phyloP scores from a whole-genome alignment of 2,888 invertebrate species.

The Theodoxus fluviatilis region DNA sequence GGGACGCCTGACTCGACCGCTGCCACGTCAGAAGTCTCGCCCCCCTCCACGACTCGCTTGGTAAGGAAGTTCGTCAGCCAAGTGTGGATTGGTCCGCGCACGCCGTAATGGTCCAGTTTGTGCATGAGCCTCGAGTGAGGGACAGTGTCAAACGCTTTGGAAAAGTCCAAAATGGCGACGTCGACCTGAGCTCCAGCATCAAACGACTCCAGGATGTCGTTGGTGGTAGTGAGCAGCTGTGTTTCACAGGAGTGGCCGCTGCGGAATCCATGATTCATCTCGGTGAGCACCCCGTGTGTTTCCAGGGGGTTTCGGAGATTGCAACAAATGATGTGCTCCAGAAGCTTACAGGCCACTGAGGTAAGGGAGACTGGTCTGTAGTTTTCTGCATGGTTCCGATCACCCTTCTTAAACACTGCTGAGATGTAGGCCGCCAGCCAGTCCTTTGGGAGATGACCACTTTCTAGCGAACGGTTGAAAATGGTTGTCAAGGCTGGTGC shows the following conservation, averaged over 20 bases:
- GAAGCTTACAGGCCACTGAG: conserved; percentile 30
- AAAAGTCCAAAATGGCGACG: not conserved
- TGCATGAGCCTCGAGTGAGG: conserved; percentile 2
- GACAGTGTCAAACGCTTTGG: conserved; percentile 9
- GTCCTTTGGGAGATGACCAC: conserved; percentile 25
- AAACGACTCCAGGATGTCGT: not conserved
- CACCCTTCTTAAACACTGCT: conserved; percentile 33
- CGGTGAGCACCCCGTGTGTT: conserved; percentile 30
- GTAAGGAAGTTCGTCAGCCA: conserved; percentile 13
- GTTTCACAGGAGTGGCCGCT: conserved; percentile 30
- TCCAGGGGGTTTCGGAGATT: conserved; percentile 32
- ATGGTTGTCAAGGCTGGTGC: conserved; percentile 21
- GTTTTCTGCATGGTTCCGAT: conserved; percentile 29
- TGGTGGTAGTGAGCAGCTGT: conserved; percentile 25
- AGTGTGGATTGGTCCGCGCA: not conserved
- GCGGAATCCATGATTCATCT: conserved; percentile 32
- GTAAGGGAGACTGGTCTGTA: conserved; percentile 32
- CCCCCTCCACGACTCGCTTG: not conserved
- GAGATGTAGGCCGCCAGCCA: conserved; percentile 32
- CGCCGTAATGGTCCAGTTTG: not conserved
- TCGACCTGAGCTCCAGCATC: not conserved
- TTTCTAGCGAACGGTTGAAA: conserved; percentile 23
- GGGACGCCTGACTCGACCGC: conserved; percentile 13
- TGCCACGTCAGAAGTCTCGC: not conserved
- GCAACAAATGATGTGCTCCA: conserved; percentile 33